Evolutionary conservation across 2,113 vertebrate species (phyloP).

Genomic region (Phoenicopterus ruber): DNA sequence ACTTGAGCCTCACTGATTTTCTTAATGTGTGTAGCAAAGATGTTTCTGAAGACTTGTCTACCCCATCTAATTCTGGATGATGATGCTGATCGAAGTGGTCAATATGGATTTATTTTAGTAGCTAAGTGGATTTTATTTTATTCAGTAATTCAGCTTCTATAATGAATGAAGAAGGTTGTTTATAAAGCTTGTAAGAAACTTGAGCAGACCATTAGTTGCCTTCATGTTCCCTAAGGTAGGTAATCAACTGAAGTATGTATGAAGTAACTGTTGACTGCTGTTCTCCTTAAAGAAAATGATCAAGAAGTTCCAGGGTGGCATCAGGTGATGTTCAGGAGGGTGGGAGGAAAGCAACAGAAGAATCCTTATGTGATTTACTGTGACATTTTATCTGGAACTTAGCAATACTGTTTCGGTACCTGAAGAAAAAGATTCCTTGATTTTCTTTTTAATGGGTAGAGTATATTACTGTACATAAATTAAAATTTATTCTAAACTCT

Average conservation of each 20-base stretch:
- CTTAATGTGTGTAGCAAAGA: neutral
- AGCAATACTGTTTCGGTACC: neutral
- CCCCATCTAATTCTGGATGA: neutral
- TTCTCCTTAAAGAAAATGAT: neutral
- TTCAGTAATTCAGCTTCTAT: neutral
- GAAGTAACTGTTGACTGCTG: neutral
- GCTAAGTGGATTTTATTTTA: conserved; percentile 44
- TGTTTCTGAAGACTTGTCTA: neutral
- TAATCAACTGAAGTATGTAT: neutral
- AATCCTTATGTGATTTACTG: neutral
- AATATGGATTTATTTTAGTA: neutral
- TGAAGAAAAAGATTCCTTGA: neutral
- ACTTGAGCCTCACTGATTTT: neutral
- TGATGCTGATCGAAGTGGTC: conserved; percentile 6
- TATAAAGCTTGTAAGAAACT: neutral
- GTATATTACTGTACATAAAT: neutral
- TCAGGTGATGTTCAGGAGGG: neutral
- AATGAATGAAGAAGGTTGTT: neutral
- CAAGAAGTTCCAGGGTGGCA: neutral
- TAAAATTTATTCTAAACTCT: neutral
- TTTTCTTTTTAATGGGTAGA: neutral
- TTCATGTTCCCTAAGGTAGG: neutral
- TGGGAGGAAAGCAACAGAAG: neutral
- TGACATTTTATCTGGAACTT: neutral
- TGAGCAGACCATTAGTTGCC: neutral